These are phyloP conservation scores for Melanophora roralis DNA, from an alignment of 2,888 invertebrate genomes.

Conservation along the genomic window DNA sequence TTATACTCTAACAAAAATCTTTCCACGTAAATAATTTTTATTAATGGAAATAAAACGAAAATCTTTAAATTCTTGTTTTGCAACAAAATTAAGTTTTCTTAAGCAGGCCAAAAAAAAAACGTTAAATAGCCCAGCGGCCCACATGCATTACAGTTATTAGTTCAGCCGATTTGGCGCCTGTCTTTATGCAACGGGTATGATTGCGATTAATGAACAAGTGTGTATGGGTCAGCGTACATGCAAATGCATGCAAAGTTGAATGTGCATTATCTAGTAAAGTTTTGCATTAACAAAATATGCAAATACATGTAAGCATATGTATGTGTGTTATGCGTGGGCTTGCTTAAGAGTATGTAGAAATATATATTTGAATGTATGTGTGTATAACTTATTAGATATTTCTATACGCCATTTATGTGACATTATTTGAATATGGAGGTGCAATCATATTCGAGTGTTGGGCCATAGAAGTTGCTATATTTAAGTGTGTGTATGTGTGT, in stretches of 20 bases:
- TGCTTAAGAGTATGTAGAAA: slow-evolving; percentile 1
- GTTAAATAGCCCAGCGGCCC: slow-evolving; percentile 45
- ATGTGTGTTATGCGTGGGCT: not conserved
- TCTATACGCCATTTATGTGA: slow-evolving; percentile 51
- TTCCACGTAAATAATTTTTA: not conserved
- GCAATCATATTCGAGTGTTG: slow-evolving; percentile 37
- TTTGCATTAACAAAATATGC: not conserved
- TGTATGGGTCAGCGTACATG: not conserved
- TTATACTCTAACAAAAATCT: too few species aligned
- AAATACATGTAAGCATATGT: not conserved
- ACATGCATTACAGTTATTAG: slow-evolving; percentile 59
- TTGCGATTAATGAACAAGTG: slow-evolving; percentile 6
- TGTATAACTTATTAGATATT: slow-evolving; percentile 3
- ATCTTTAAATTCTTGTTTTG: not conserved
- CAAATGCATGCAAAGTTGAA: not conserved
- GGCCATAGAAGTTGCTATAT: slow-evolving; percentile 29
- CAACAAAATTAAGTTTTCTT: not conserved
- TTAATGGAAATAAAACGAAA: not conserved
- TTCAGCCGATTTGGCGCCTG: slow-evolving; percentile 47
- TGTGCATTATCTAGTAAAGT: slow-evolving; percentile 4
- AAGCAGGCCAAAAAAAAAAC: not conserved
- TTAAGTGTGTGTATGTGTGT: not conserved
- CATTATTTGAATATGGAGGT: slow-evolving; percentile 50
- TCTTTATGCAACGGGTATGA: slow-evolving; percentile 26
- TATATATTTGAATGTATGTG: slow-evolving; percentile 14